Evolutionary conservation across 2,113 vertebrate genomes (phyloP), one percentile per base, ranked within the genome.

Genomic region (Galeopterus variegatus): DNA sequence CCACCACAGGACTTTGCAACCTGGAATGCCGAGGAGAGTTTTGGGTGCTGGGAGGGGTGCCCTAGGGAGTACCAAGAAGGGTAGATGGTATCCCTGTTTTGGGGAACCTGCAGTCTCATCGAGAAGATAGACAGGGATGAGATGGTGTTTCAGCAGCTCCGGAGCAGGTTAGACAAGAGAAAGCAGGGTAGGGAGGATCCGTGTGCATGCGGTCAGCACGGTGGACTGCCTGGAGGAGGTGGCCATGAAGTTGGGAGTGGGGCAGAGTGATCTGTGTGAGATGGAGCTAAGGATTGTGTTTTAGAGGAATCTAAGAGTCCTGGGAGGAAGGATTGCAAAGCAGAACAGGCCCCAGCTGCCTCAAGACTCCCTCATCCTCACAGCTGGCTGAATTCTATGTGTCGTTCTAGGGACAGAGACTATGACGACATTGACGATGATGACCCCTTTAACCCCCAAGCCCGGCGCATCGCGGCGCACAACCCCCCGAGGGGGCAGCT

Each of bases 351-450:
- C 67, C n/a, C 24, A 0, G 0, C 6, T 4, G 50, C 84, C 89
- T 28, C 1, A 1, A 13, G 45, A 21, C 45, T 54, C 65, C 94
- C 19, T 23, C 8, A 1, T 7, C 82, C 70, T 62, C 85, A 52
- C 3, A 0, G 58, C 65, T 0, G 0, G 9, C 17, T 5, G 0
- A 5, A 0, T 19, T 60, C 70, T 12, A 0, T 1, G 0, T 87
- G 45, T 72, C 28, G 0, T 92, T 56, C 0, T 82, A 99, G 99
- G 97, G 99, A 99, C 12, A 98, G 98, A 26, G 99, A 99, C 89
- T 99, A 99, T 0, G 99, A 99, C 0, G 99, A 99, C 98, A 99
- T 99, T 5, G 99, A 99, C 0, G 99, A 99, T 2, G 99, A 99
- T 1, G 99, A 99, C 96, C 99, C 99, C 0, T 99, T 99, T 97